Evolutionary conservation across 2,797 vertebrate species (phyloP).

Genomic region (Eulemur rubriventer): DNA sequence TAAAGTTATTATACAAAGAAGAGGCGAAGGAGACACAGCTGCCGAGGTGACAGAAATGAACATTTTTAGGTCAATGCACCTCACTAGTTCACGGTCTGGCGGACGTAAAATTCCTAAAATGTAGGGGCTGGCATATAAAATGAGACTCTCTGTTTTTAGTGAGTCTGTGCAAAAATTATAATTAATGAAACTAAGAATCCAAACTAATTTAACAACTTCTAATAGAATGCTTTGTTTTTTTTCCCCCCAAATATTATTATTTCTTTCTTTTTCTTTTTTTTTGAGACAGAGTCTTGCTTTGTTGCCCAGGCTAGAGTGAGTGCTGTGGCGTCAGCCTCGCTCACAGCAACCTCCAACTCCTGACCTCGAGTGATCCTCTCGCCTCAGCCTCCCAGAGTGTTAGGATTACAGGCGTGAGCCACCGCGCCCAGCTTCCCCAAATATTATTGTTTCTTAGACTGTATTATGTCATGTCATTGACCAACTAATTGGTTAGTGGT

Average conservation of each 20-base stretch:
- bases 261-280: no score
- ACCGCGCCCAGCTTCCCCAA: no score
- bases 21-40: background rate
- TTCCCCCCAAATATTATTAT: background rate
- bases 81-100: background rate
- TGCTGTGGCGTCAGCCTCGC: no score
- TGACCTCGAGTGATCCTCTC: no score
- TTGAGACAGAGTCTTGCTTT: no score
- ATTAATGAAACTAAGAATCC: conserved; percentile 2
- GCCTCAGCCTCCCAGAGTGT: no score
- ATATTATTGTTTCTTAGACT: background rate
- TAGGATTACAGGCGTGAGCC: no score
- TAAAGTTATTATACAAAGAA: background rate
- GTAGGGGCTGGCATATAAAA: background rate
- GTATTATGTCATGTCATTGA: background rate
- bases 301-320: no score
- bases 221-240: background rate
- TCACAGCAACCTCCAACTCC: no score
- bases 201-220: background rate
- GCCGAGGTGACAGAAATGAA: background rate
- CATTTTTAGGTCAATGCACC: background rate
- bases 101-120: background rate
- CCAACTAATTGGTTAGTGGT: background rate
- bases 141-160: background rate
- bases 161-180: background rate